Evolutionary conservation across 2,113 vertebrate species (phyloP).

Genomic region (Struthidea cinerea): DNA sequence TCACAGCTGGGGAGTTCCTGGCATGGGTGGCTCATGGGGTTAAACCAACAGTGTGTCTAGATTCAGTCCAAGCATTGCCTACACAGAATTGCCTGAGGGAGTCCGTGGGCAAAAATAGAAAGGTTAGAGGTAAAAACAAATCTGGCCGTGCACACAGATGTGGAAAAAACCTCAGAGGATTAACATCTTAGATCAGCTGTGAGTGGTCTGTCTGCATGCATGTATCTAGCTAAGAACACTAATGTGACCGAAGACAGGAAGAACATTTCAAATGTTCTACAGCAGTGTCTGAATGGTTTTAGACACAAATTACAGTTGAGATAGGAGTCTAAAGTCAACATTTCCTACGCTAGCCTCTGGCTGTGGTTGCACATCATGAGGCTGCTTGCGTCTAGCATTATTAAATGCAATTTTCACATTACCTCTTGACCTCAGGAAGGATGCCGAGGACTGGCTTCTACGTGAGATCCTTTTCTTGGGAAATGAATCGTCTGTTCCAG

Average conservation of each 20-base stretch:
- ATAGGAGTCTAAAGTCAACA: neutral
- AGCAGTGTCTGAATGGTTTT: neutral
- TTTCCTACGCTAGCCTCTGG: neutral
- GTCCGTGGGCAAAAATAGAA: constrained; percentile 46
- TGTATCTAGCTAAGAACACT: neutral
- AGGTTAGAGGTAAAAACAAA: constrained; percentile 45
- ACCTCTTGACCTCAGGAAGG: neutral
- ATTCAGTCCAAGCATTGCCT: neutral
- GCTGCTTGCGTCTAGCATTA: neutral
- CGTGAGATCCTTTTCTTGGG: neutral
- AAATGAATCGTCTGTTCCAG: neutral
- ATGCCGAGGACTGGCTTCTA: neutral
- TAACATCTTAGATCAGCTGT: neutral
- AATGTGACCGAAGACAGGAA: neutral
- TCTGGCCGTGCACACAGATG: neutral
- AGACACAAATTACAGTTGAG: neutral
- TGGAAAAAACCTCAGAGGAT: neutral
- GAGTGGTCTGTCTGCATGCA: neutral
- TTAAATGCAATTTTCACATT: neutral
- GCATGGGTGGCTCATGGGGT: neutral
- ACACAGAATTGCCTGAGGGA: constrained; percentile 5
- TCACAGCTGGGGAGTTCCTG: neutral
- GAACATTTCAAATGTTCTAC: neutral
- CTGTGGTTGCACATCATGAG: neutral
- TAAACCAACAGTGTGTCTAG: neutral